A percentile compares a stretch with the other conserved stretches of the same genome.
Conservation (phyloP, 2,113 vertebrate species). For the Protomyctophum bolini region DNA sequence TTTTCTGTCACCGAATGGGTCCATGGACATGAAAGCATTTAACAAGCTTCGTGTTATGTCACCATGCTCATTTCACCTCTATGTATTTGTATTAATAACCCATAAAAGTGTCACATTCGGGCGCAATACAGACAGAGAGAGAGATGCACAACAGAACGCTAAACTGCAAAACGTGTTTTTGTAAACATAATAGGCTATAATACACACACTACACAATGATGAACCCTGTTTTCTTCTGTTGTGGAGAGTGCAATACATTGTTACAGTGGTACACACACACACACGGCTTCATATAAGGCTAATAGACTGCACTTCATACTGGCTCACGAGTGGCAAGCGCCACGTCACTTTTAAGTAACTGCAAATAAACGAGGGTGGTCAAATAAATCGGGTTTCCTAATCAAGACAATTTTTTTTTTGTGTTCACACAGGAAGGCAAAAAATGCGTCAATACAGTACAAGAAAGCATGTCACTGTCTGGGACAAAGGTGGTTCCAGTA, state of each 20-base stretch:
- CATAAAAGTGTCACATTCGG: slow-evolving; percentile 67
- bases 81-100: slow-evolving; percentile 40
- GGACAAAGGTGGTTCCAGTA: slow-evolving; percentile 17
- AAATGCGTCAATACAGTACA: slow-evolving; percentile 13
- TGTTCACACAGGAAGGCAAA: slow-evolving; percentile 15
- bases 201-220: slow-evolving; percentile 39
- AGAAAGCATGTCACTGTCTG: neutral
- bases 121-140: slow-evolving; percentile 54
- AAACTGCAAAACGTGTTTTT: slow-evolving; percentile 46
- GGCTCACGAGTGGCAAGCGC: slow-evolving; percentile 47
- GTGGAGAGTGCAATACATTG: slow-evolving; percentile 57
- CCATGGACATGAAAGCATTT: slow-evolving; percentile 40
- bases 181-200: slow-evolving; percentile 54
- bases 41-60: slow-evolving; percentile 22
- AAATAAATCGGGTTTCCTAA: slow-evolving; percentile 17
- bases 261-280: slow-evolving; percentile 42
- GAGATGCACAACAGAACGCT: slow-evolving; percentile 42
- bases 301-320: slow-evolving; percentile 43
- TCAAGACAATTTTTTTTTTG: neutral
- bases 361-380: slow-evolving; percentile 39
- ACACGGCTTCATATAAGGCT: slow-evolving; percentile 58
- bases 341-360: slow-evolving; percentile 32
- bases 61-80: slow-evolving; percentile 20
- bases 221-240: slow-evolving; percentile 43
- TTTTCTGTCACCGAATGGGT: slow-evolving; percentile 16